These are phyloP conservation scores for Anorthoa munda DNA, from an alignment of 2,888 invertebrate species.

Conservation along the genomic window DNA sequence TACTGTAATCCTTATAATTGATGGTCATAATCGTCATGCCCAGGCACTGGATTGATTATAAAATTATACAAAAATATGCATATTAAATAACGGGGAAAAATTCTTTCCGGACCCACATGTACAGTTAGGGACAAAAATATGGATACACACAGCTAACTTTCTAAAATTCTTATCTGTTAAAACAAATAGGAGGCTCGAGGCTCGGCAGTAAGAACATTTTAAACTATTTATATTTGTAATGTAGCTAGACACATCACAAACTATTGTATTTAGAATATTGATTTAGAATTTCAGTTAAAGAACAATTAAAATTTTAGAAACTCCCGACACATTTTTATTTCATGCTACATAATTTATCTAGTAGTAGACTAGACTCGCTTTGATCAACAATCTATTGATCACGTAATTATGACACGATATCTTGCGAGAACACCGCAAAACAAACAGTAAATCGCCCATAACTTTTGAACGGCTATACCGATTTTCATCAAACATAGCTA, in stretches of 20 bases:
- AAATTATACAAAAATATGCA: conserved; percentile 70
- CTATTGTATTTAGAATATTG: background rate
- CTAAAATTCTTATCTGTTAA: background rate
- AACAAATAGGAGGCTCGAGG: background rate
- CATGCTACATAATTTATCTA: too few species aligned
- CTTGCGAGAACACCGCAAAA: too few species aligned
- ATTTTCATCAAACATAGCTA: too few species aligned
- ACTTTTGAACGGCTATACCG: too few species aligned
- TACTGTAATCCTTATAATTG: conserved; percentile 61
- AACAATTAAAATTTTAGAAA: too few species aligned
- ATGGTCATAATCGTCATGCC: conserved; percentile 59
- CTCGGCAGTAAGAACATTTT: background rate
- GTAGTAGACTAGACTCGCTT: too few species aligned
- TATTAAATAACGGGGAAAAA: conserved; percentile 66
- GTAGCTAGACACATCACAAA: background rate
- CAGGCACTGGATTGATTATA: conserved; percentile 61
- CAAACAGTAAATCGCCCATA: too few species aligned
- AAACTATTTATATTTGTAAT: background rate
- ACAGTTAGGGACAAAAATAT: conserved; percentile 2
- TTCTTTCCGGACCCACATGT: conserved; percentile 51
- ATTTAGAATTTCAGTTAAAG: background rate
- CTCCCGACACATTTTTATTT: too few species aligned
- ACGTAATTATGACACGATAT: too few species aligned
- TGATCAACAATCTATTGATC: too few species aligned
- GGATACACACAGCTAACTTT: background rate